Evolutionary conservation across 2,888 invertebrate species (phyloP), one percentile per base, ranked within the genome.

Genomic region (Tipula vernalis): DNA sequence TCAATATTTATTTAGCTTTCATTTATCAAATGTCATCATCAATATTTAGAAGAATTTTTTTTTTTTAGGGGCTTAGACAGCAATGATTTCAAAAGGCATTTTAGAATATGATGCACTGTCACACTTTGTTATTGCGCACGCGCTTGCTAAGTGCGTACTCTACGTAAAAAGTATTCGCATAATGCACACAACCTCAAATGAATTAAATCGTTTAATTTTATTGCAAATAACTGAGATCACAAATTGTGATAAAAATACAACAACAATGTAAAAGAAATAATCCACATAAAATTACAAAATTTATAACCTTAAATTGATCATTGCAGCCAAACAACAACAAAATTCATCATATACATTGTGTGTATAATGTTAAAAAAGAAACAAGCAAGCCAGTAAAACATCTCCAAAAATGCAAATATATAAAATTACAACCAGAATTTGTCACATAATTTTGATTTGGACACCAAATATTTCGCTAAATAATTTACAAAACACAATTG

Each of bases 1-100:
- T 84, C 84, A 84, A 84, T 84, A 84, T 84, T 84, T 84, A 71
- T 71, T 71, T 71, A 71, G 28, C 15, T 71, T 28, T 71, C 71
- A 71, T 71, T 71, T 71, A 71, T 71, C 71, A 28, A 71, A 71
- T 28, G 28, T 71, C 18, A 71, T 71, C 71, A 28, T 71, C 28
- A 71, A 10, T 71, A 71, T 71, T 71, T 71, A 71, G 71, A 71
- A 28, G 51, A 51, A n/a, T n/a, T n/a, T n/a, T 47, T 47, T 12
- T 47, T 44, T 44, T 51, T 44, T 44, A 44, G 44, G 12, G 44
- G 10, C 28, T 39, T 39, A 39, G 6, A 5, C 12, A 6, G 15
- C 51, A 51, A 5, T 51, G 51, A 13, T 71, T 28, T 71, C 28
- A 0, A 3, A 28, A 71, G 71, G 5, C 28, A 71, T 28, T 2